phyloP scores from a whole-genome alignment of 2,888 invertebrate genomes.

The Stenchaetothrips biformis region DNA sequence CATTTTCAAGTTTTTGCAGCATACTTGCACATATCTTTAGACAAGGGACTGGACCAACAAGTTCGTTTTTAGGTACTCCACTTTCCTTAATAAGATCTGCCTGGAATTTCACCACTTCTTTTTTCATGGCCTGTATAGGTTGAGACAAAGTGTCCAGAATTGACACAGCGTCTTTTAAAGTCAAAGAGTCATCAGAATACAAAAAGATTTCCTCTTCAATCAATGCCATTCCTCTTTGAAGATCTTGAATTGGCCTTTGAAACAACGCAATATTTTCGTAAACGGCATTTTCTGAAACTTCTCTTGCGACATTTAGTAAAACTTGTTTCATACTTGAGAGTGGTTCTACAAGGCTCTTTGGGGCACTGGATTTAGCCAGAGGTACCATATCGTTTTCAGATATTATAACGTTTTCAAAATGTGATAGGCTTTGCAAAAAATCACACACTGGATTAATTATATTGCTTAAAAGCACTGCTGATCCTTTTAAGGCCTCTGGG shows the following conservation, averaged over 20 bases:
- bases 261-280: constrained; percentile 34
- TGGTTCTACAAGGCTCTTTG: not conserved
- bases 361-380: not conserved
- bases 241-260: constrained; percentile 38
- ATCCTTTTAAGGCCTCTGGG: not conserved
- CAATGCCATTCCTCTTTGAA: constrained; percentile 39
- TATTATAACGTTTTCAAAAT: not conserved
- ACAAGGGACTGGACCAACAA: not conserved
- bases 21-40: not conserved
- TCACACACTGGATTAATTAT: not conserved
- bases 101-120: constrained; percentile 34
- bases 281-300: constrained; percentile 5
- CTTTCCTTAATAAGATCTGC: constrained; percentile 27
- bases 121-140: constrained; percentile 40
- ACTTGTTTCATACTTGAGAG: constrained; percentile 35
- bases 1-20: not conserved
- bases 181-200: constrained; percentile 38
- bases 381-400: not conserved
- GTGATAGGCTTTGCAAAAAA: not conserved
- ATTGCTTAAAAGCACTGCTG: not conserved
- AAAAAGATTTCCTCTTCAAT: constrained; percentile 39
- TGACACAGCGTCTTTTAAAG: constrained; percentile 36
- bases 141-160: constrained; percentile 39
- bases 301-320: constrained; percentile 36
- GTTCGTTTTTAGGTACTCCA: not conserved